These are phyloP conservation scores for Zelostemma sp. DNA, from an alignment of 1,140 invertebrate genomes.

Conservation along the genomic window DNA sequence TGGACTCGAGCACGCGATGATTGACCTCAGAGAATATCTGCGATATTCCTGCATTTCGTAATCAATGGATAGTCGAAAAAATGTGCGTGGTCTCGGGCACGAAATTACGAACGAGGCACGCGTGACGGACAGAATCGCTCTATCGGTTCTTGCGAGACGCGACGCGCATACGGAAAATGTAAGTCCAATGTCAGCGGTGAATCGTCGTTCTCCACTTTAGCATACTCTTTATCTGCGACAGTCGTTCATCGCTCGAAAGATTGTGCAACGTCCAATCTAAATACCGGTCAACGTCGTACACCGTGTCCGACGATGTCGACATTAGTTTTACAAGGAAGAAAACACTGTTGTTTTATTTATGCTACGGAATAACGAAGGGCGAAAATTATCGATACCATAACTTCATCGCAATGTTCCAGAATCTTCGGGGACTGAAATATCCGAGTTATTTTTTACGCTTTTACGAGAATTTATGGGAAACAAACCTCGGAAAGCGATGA, in stretches of 20 bases:
- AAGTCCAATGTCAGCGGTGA: conserved; percentile 39
- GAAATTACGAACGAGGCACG: conserved; percentile 27
- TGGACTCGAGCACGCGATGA: conserved; percentile 9
- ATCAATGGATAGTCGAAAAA: conserved; percentile 51
- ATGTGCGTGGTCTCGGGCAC: conserved; percentile 28
- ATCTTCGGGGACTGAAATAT: too few relatives aligned
- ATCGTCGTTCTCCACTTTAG: conserved; percentile 16
- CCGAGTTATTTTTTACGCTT: too few relatives aligned
- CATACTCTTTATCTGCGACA: conserved; percentile 25
- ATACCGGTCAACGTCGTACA: conserved; percentile 1
- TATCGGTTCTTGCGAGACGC: conserved; percentile 15
- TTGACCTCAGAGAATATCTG: conserved; percentile 47
- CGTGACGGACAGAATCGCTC: conserved; percentile 15
- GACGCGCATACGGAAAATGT: conserved; percentile 37
- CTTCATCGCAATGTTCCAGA: too few relatives aligned
- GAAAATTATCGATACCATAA: too few relatives aligned
- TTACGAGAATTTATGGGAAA: too few relatives aligned
- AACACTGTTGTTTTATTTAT: neutral
- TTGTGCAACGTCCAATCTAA: conserved; percentile 27
- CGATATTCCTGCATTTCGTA: conserved; percentile 60
- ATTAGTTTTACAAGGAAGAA: conserved; percentile 1
- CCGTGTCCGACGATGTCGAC: neutral
- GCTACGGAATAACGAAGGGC: too few relatives aligned
- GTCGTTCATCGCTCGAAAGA: conserved; percentile 23
- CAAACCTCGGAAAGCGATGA: too few relatives aligned